Evolutionary conservation across 2,797 vertebrate genomes (phyloP).

Genomic region (Myripristis murdjan): DNA sequence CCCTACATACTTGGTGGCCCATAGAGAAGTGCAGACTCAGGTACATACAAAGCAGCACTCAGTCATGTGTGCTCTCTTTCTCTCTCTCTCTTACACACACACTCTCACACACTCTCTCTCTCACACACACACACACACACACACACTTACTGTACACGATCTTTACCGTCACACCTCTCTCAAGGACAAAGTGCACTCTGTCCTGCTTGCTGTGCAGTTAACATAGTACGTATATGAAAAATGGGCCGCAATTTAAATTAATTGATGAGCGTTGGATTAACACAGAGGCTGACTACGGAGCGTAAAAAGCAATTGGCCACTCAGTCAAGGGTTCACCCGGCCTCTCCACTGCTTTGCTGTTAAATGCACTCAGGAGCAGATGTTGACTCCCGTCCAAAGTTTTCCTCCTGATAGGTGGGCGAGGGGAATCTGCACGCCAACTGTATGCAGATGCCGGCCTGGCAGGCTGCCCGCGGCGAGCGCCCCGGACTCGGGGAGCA

Average conservation of each 20-base stretch:
- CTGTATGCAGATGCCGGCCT: slow-evolving; percentile 43
- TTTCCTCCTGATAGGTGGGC: slow-evolving; percentile 6
- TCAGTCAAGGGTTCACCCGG: background rate
- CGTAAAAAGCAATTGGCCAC: slow-evolving; percentile 23
- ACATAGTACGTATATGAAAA: slow-evolving; percentile 39
- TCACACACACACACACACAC: background rate
- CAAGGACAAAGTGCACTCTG: slow-evolving; percentile 52
- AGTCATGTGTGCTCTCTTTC: too few species aligned
- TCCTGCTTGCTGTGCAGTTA: slow-evolving; percentile 36
- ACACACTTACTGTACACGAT: background rate
- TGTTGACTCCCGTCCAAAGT: slow-evolving; percentile 44
- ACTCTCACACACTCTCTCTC: too few species aligned
- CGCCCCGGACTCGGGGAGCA: background rate
- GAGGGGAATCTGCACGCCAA: slow-evolving; percentile 12
- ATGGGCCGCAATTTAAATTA: slow-evolving; percentile 42
- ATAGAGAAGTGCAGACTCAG: background rate
- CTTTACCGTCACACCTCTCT: background rate
- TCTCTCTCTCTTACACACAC: too few species aligned
- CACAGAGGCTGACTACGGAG: slow-evolving; percentile 7
- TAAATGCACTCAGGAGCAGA: slow-evolving; percentile 33
- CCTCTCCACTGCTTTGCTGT: slow-evolving; percentile 18
- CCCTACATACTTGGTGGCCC: background rate
- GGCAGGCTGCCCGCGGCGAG: slow-evolving; percentile 11
- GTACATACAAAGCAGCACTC: slow-evolving; percentile 16
- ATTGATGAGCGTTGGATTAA: slow-evolving; percentile 55